Evolutionary conservation across 2,888 invertebrate species (phyloP).

Genomic region (Lochmaea crataegi): DNA sequence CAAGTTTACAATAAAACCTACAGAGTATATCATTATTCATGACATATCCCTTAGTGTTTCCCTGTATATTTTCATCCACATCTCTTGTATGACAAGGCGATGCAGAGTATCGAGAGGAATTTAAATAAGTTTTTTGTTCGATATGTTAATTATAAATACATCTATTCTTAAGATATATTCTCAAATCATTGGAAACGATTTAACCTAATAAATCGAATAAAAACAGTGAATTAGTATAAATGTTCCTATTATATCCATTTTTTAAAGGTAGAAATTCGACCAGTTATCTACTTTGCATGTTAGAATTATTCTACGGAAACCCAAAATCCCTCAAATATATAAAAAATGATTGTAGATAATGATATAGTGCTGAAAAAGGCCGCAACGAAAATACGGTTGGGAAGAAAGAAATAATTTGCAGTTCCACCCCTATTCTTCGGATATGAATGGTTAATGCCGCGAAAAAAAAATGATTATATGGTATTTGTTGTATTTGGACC

Average conservation of each 20-base stretch:
- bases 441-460: conserved; percentile 35
- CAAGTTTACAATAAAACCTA: no score
- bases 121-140: neutral
- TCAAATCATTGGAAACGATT: neutral
- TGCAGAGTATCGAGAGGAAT: neutral
- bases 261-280: neutral
- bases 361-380: conserved; percentile 29
- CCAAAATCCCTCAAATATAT: conserved; percentile 18
- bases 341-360: conserved; percentile 30
- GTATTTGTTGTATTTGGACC: conserved; percentile 26
- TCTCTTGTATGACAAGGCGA: no score
- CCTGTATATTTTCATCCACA: no score
- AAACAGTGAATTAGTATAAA: conserved; percentile 2
- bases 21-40: no score
- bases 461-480: conserved; percentile 38
- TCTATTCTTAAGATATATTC: neutral
- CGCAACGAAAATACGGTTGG: conserved; percentile 26
- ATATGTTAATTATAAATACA: neutral
- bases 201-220: neutral
- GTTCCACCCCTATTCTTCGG: conserved; percentile 25
- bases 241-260: conserved; percentile 4
- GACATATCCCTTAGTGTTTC: no score
- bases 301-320: conserved; percentile 29
- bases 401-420: conserved; percentile 34
- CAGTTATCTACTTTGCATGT: conserved; percentile 33